These are phyloP conservation scores for Pseudonaja textilis DNA, from an alignment of 2,113 vertebrate genomes.

Conservation along the genomic window DNA sequence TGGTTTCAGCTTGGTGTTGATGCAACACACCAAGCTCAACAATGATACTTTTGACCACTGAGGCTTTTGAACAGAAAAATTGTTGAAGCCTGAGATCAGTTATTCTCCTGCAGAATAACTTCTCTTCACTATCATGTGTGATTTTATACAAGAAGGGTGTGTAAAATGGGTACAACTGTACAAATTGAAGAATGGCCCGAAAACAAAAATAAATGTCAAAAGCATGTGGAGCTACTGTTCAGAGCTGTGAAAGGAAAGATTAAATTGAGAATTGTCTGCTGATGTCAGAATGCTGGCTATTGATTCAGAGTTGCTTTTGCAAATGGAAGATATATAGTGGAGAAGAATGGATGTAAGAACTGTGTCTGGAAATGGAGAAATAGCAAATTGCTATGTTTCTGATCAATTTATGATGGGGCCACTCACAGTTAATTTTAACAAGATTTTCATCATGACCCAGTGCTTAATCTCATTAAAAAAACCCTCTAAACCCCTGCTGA, in stretches of 20 bases:
- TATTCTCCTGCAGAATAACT: not conserved
- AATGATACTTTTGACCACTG: slow-evolving; percentile 22
- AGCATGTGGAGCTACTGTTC: slow-evolving; percentile 47
- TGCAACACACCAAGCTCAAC: slow-evolving; percentile 8
- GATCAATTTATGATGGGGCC: not conserved
- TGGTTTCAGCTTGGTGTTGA: slow-evolving; percentile 4
- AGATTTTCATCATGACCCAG: not conserved
- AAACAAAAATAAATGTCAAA: slow-evolving; percentile 23
- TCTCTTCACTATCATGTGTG: not conserved
- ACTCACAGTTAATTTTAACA: not conserved
- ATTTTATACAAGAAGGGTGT: not conserved
- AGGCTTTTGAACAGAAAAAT: slow-evolving; percentile 22
- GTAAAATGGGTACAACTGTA: not conserved
- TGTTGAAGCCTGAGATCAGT: slow-evolving; percentile 9
- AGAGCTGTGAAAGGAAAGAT: slow-evolving; percentile 48
- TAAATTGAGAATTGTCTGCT: slow-evolving; percentile 42
- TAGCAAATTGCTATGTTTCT: not conserved
- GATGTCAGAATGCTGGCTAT: slow-evolving; percentile 40
- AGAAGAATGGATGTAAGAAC: slow-evolving; percentile 43
- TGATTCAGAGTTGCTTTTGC: slow-evolving; percentile 46
- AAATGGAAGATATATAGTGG: slow-evolving; percentile 39
- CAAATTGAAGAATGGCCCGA: slow-evolving; percentile 17
- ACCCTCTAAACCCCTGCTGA: too few species aligned
- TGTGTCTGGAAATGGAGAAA: slow-evolving; percentile 53
- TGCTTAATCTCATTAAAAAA: not conserved